Conservation (phyloP, 1,140 invertebrate genomes). For the Pantala flavescens region DNA sequence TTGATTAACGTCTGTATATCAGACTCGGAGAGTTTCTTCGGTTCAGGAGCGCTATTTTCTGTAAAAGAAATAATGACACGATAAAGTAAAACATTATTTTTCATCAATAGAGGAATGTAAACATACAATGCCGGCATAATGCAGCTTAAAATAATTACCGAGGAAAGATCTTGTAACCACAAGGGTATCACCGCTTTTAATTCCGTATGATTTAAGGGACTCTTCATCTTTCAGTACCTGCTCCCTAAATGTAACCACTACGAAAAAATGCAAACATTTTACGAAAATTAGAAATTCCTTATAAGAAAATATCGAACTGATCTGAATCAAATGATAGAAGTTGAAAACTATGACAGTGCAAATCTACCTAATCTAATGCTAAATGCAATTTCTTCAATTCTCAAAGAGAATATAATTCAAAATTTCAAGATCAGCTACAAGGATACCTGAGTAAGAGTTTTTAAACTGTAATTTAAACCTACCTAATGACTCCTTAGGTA, state of each 20-base stretch:
- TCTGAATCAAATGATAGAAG: too few relatives aligned
- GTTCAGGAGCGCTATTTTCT: not conserved
- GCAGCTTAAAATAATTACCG: not conserved
- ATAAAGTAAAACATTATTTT: not conserved
- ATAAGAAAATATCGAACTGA: too few relatives aligned
- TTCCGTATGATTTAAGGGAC: not conserved
- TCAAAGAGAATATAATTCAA: too few relatives aligned
- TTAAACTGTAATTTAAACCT: not conserved
- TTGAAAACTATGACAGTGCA: too few relatives aligned
- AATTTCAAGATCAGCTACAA: too few relatives aligned
- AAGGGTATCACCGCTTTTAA: not conserved
- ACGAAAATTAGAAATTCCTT: too few relatives aligned
- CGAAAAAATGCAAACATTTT: not conserved
- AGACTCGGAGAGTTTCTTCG: not conserved
- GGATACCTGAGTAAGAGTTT: too few relatives aligned
- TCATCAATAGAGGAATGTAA: not conserved
- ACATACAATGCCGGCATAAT: not conserved
- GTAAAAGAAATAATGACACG: not conserved
- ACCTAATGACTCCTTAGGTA: not conserved
- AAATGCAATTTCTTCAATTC: too few relatives aligned
- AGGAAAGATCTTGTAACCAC: not conserved
- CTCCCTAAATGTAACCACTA: not conserved
- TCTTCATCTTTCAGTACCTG: not conserved
- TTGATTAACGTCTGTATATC: not conserved
- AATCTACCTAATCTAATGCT: too few relatives aligned